Percentiles rank a stretch among this genome's conserved stretches.
Conservation (phyloP, 2,113 vertebrate genomes). For the Thryonomys swinderianus region DNA sequence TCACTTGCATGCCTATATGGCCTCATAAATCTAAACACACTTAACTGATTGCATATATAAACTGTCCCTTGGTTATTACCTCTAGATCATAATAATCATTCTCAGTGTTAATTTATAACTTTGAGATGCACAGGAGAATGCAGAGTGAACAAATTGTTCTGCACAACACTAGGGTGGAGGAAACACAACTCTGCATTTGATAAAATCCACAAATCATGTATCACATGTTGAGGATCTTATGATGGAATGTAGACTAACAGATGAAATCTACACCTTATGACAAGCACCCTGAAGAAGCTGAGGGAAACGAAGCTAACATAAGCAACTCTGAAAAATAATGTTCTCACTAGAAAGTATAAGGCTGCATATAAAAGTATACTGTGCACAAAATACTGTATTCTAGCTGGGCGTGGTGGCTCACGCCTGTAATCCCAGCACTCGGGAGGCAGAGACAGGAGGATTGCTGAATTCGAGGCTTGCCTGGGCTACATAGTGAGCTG, state of each 20-base stretch:
- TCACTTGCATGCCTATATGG: background rate
- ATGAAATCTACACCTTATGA: background rate
- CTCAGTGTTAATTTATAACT: background rate
- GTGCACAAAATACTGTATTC: background rate
- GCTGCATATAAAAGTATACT: background rate
- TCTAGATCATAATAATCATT: background rate
- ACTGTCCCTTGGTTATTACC: background rate
- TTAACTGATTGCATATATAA: background rate
- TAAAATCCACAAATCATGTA: background rate
- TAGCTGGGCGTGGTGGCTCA: too few relatives aligned
- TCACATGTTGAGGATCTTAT: background rate
- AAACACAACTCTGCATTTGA: constrained; percentile 32
- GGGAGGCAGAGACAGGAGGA: too few relatives aligned
- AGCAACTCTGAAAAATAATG: constrained; percentile 12
- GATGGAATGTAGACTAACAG: background rate
- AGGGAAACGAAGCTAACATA: background rate
- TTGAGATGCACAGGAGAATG: background rate
- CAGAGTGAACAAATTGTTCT: background rate
- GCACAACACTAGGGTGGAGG: background rate
- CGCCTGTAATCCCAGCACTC: too few relatives aligned
- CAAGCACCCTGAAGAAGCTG: background rate
- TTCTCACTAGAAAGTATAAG: background rate
- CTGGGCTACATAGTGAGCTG: too few relatives aligned
- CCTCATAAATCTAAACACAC: background rate
- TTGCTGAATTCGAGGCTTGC: too few relatives aligned